A percentile compares a stretch with the other conserved stretches of the same genome.
Evolutionary conservation across 2,888 invertebrate genomes (phyloP).

Genomic region (Crocallis elinguaria): DNA sequence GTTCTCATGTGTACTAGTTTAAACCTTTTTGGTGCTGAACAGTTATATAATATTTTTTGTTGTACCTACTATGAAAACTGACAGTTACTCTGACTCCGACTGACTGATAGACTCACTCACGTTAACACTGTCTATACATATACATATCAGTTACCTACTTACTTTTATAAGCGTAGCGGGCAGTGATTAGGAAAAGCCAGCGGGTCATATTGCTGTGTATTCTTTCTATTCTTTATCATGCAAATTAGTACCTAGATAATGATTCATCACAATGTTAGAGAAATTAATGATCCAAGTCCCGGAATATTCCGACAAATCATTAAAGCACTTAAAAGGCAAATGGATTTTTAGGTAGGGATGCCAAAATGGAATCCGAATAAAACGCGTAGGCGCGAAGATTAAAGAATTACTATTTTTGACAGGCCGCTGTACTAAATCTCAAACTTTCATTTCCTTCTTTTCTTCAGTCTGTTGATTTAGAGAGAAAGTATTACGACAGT

Average conservation of each 20-base stretch:
- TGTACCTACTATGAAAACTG: too few species aligned
- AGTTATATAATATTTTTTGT: too few species aligned
- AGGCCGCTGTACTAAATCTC: neutral
- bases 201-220: neutral
- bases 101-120: too few species aligned
- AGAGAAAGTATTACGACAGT: neutral
- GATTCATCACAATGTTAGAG: conserved; percentile 53
- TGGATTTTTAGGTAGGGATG: conserved; percentile 61
- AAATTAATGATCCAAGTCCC: conserved; percentile 58
- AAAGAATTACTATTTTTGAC: conserved; percentile 15
- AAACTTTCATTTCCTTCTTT: neutral
- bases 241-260: conserved; percentile 48
- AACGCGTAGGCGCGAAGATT: conserved; percentile 10
- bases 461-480: neutral
- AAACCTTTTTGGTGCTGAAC: too few species aligned
- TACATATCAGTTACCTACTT: too few species aligned
- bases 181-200: too few species aligned
- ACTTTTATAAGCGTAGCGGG: neutral
- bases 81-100: too few species aligned
- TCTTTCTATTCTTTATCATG: conserved; percentile 33
- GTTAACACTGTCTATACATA: too few species aligned
- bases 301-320: conserved; percentile 68
- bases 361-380: conserved; percentile 60
- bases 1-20: too few species aligned
- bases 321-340: conserved; percentile 72